phyloP scores from a whole-genome alignment of 2,113 vertebrate genomes.

The Grammatotria lemairii region DNA sequence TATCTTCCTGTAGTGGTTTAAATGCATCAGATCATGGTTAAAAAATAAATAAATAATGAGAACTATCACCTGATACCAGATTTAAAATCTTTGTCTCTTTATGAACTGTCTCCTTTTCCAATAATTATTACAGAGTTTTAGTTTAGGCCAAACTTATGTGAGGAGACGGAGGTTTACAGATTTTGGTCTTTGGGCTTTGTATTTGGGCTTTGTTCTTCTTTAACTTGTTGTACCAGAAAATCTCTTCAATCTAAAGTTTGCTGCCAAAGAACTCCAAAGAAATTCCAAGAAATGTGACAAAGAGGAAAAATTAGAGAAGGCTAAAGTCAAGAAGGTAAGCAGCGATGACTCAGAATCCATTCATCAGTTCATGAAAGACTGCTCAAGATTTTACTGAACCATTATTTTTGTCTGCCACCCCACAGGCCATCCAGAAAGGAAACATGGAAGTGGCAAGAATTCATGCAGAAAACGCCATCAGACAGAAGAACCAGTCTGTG shows the following conservation, averaged over 20 bases:
- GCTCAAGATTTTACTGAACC: neutral
- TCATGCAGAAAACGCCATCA: slow-evolving; percentile 94
- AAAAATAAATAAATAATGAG: neutral
- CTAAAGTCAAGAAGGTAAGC: slow-evolving; percentile 91
- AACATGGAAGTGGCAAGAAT: slow-evolving; percentile 94
- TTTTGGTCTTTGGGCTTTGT: neutral
- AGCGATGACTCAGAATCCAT: neutral
- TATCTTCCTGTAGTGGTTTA: neutral
- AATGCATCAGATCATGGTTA: neutral
- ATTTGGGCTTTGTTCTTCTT: slow-evolving; percentile 28
- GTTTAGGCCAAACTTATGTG: neutral
- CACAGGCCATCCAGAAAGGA: slow-evolving; percentile 93
- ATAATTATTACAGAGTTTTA: neutral
- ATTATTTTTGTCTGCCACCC: neutral
- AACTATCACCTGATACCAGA: neutral
- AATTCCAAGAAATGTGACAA: slow-evolving; percentile 91
- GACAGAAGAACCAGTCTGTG: slow-evolving; percentile 96
- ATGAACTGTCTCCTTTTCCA: neutral
- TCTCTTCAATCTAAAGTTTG: slow-evolving; percentile 90
- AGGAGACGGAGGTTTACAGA: neutral
- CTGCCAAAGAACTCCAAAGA: slow-evolving; percentile 86
- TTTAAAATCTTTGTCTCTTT: neutral
- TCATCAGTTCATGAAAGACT: neutral
- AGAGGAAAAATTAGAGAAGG: slow-evolving; percentile 87
- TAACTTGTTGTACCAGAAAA: slow-evolving; percentile 73